These are phyloP conservation scores for Lucifuga dentata DNA, from an alignment of 2,113 vertebrate species.

Conservation along the genomic window DNA sequence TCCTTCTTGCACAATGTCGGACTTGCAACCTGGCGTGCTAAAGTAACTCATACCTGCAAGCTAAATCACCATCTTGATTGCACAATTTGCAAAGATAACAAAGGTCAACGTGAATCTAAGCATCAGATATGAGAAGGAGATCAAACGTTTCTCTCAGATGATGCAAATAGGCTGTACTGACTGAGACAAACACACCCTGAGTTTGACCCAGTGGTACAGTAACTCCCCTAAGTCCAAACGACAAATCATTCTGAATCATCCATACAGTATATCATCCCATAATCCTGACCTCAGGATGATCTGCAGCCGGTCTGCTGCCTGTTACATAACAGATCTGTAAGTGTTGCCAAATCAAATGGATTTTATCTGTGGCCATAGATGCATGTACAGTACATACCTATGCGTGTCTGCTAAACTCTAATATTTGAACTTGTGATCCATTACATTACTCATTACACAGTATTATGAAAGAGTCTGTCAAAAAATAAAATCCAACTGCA, in stretches of 20 bases:
- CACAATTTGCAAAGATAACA: background rate
- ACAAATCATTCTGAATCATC: slow-evolving; percentile 37
- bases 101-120: background rate
- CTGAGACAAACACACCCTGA: slow-evolving; percentile 23
- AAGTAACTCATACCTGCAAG: background rate
- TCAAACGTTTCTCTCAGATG: background rate
- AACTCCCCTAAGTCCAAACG: background rate
- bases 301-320: slow-evolving; percentile 35
- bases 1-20: slow-evolving; percentile 4
- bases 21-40: background rate
- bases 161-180: background rate
- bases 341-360: slow-evolving; percentile 66
- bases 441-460: background rate
- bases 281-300: slow-evolving; percentile 54
- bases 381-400: background rate
- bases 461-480: background rate
- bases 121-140: background rate
- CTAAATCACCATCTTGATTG: background rate
- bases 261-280: slow-evolving; percentile 30
- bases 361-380: slow-evolving; percentile 51
- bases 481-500: background rate
- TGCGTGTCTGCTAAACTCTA: background rate
- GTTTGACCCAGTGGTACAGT: slow-evolving; percentile 17
- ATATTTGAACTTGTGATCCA: background rate
- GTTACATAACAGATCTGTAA: slow-evolving; percentile 58